Evolutionary conservation across 2,113 vertebrate species (phyloP).

Genomic region (Cinclus cinclus): DNA sequence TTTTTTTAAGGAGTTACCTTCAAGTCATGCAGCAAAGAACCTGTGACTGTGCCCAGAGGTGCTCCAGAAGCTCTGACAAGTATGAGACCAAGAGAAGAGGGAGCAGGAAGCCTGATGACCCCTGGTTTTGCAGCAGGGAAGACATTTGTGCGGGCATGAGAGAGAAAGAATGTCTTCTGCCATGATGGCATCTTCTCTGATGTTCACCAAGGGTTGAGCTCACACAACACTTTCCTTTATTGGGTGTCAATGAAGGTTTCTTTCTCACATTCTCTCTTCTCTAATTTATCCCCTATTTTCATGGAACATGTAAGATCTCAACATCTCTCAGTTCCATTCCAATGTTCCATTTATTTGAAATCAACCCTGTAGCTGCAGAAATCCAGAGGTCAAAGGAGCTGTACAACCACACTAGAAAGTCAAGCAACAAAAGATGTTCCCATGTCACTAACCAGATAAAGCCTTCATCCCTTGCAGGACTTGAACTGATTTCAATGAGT

Average conservation of each 20-base stretch:
- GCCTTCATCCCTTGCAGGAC: background rate
- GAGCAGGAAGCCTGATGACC: background rate
- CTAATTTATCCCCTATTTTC: background rate
- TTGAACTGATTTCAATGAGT: background rate
- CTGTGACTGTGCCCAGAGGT: background rate
- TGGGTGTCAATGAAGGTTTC: background rate
- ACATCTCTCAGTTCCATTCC: background rate
- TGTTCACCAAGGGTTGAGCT: background rate
- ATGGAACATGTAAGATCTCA: background rate
- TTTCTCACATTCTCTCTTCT: background rate
- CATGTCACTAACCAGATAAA: background rate
- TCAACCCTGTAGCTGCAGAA: background rate
- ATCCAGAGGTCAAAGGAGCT: background rate
- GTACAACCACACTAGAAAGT: background rate
- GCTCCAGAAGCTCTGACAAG: background rate
- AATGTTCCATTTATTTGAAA: background rate
- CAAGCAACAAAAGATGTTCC: background rate
- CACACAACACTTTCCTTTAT: background rate
- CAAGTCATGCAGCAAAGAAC: background rate
- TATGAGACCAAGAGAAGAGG: background rate
- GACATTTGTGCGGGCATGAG: fast-evolving
- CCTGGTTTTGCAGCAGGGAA: background rate
- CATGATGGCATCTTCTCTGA: background rate
- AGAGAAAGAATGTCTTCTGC: background rate
- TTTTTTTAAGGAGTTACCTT: background rate